Evolutionary conservation across 2,797 vertebrate genomes (phyloP), one percentile per base, ranked within the genome.

Genomic region (Danio choprae): DNA sequence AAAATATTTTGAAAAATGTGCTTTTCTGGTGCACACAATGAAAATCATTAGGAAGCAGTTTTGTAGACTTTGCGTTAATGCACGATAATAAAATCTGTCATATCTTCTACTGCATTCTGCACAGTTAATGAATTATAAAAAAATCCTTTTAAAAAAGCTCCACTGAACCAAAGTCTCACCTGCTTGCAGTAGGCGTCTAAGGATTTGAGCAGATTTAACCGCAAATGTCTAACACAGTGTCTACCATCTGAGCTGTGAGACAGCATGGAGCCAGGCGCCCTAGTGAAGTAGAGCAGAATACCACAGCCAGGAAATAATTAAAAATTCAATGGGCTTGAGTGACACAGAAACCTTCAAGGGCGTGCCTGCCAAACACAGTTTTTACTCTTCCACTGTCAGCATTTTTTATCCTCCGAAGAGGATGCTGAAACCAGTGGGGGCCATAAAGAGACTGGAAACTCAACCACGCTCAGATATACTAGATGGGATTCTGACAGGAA

Each of bases 321-420:
- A 96, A 96, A 93, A 96, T 96, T 93, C 93, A 95, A 93, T 92
- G 90, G 90, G 87, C 91, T 89, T 87, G 93, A 92, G 92, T 93
- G 94, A 96, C 92, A 95, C 88, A 95, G 93, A 95, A 94, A 94
- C 92, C 95, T 94, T 94, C 93, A 92, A 95, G 94, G 95, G 94
- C 89, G 94, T 93, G 94, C 90, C 91, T 83, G 86, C 91, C 92
- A 93, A 94, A 93, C 85, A 90, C 87, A 85, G 72, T 91, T 92
- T 92, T 92, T 92, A 90, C 90, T 93, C 89, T 92, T 88, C 84
- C 77, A 81, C 93, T 87, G 87, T 95, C 94, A 95, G 94, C 94
- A 92, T 75, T 91, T 91, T 89, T 83, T 2, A 1, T 87, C 77
- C 81, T 84, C 69, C 20, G 22, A 79, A 84, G 87, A 87, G 87